Conservation (phyloP, 2,797 vertebrate species). For the Meda fulgida region DNA sequence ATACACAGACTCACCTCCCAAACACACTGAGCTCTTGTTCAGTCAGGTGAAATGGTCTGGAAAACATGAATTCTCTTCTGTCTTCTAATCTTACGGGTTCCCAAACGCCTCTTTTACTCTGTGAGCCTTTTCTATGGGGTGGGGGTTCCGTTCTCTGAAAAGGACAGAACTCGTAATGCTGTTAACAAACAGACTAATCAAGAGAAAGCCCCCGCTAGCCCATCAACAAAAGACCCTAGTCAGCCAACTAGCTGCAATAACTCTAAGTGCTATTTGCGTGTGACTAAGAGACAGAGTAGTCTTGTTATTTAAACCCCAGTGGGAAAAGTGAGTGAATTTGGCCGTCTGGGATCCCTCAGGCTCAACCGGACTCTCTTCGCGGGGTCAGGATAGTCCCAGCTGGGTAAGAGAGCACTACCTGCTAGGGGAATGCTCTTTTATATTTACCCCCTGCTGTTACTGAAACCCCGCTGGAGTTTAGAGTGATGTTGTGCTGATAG, state of each 20-base stretch:
- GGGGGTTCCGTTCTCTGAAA: slow-evolving; percentile 18
- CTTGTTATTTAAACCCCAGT: slow-evolving; percentile 43
- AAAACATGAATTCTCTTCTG: slow-evolving; percentile 34
- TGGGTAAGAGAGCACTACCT: slow-evolving; percentile 37
- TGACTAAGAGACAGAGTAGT: slow-evolving; percentile 28
- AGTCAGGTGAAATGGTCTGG: not conserved
- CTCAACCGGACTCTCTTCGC: slow-evolving; percentile 6
- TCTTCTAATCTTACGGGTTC: slow-evolving; percentile 10
- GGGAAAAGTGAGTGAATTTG: slow-evolving; percentile 41
- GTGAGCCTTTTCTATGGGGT: not conserved
- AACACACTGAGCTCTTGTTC: slow-evolving; percentile 10
- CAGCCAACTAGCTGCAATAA: slow-evolving; percentile 45
- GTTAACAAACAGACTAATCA: slow-evolving; percentile 40
- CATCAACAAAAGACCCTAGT: slow-evolving; percentile 35
- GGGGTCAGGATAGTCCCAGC: slow-evolving; percentile 48
- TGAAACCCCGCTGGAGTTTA: slow-evolving; percentile 13
- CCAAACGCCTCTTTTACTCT: slow-evolving; percentile 20
- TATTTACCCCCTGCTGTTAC: slow-evolving; percentile 44
- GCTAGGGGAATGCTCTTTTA: slow-evolving; percentile 38
- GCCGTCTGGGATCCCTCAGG: slow-evolving; percentile 31
- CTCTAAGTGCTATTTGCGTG: slow-evolving; percentile 47
- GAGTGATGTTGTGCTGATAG: slow-evolving; percentile 31
- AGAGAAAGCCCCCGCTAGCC: slow-evolving; percentile 14
- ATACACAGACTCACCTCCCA: slow-evolving; percentile 2
- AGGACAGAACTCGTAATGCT: slow-evolving; percentile 36